phyloP scores from a whole-genome alignment of 2,888 invertebrate genomes.

The Hecatera dysodea region DNA sequence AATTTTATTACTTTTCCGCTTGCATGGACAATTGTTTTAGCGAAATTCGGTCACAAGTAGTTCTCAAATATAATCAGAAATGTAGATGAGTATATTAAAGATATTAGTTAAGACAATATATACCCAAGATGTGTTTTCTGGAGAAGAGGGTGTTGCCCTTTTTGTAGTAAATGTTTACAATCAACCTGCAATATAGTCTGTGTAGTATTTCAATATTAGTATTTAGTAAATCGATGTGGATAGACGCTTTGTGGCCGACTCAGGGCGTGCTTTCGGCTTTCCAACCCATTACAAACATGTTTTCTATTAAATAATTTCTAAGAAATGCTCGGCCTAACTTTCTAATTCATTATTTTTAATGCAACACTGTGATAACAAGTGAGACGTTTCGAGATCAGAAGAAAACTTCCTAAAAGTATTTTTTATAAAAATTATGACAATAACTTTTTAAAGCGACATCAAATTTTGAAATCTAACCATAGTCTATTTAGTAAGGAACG shows the following conservation, averaged over 20 bases:
- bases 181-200: not conserved
- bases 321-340: slow-evolving; percentile 19
- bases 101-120: slow-evolving; percentile 13
- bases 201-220: slow-evolving; percentile 24
- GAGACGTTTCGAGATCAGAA: slow-evolving; percentile 52
- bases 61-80: slow-evolving; percentile 16
- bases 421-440: slow-evolving; percentile 61
- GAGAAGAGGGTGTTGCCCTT: not conserved
- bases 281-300: not conserved
- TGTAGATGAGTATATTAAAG: slow-evolving; percentile 7
- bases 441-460: slow-evolving; percentile 56
- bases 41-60: slow-evolving; percentile 41
- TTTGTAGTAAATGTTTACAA: slow-evolving; percentile 11
- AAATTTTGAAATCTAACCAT: slow-evolving; percentile 59
- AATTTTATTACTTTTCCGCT: slow-evolving; percentile 44
- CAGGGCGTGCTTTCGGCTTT: slow-evolving; percentile 39
- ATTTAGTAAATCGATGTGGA: slow-evolving; percentile 37
- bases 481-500: slow-evolving; percentile 68
- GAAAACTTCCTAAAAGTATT: slow-evolving; percentile 45
- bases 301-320: slow-evolving; percentile 3
- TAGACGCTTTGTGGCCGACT: slow-evolving; percentile 26
- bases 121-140: not conserved
- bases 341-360: slow-evolving; percentile 52
- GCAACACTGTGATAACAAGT: slow-evolving; percentile 65
- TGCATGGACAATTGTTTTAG: slow-evolving; percentile 37